Percentiles rank a stretch among this genome's conserved stretches.
phyloP scores from a whole-genome alignment of 2,113 vertebrate species.

The Cynopterus brachyotis region DNA sequence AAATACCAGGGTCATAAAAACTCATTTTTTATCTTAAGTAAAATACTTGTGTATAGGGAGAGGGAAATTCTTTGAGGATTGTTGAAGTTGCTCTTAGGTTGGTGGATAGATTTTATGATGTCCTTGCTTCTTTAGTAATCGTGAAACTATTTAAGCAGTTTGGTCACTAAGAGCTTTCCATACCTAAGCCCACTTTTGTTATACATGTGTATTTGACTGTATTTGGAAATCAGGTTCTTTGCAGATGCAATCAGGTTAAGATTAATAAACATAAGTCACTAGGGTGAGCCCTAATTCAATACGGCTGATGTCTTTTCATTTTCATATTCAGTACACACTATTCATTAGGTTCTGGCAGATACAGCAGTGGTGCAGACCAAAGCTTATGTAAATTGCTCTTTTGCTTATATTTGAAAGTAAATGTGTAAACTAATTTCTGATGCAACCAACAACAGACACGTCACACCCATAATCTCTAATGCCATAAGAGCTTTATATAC shows the following conservation, averaged over 20 bases:
- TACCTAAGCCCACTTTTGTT: neutral
- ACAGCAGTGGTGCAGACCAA: slow-evolving; percentile 33
- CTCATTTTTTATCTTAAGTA: neutral
- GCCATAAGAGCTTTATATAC: neutral
- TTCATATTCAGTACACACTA: neutral
- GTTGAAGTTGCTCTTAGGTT: neutral
- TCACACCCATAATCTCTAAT: slow-evolving; percentile 55
- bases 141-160: neutral
- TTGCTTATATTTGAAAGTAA: slow-evolving; percentile 76
- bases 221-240: neutral
- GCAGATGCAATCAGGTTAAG: neutral
- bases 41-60: neutral
- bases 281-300: neutral
- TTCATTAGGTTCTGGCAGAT: slow-evolving; percentile 56
- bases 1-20: slow-evolving; percentile 1
- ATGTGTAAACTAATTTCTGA: slow-evolving; percentile 77
- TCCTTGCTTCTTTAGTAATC: neutral
- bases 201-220: neutral
- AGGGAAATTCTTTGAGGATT: neutral
- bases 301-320: neutral
- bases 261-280: neutral
- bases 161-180: neutral
- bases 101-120: neutral
- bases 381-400: slow-evolving; percentile 65
- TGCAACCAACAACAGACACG: slow-evolving; percentile 67